Evolutionary conservation across 2,797 vertebrate species (phyloP), one percentile per base, ranked within the genome.

Genomic region (Sebastes paucispinis): DNA sequence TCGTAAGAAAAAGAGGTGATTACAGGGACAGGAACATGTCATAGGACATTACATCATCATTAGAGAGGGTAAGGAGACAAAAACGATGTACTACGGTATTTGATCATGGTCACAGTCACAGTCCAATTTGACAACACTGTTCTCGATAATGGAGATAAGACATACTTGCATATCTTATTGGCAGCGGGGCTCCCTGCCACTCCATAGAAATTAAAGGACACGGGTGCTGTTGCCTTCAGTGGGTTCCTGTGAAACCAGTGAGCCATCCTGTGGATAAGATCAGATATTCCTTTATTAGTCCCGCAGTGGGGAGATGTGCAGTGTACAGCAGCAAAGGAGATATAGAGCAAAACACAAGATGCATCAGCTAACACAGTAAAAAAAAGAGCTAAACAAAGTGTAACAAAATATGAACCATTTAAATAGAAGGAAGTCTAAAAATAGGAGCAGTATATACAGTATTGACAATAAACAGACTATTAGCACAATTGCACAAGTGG

Each of bases 161-260:
- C 97, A 89, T 96, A 99, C 98, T 98, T 99, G 98, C 98, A 99
- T 83, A 98, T 96, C 92, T 99, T 99, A 70, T 96, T 95, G 82
- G 98, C 97, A 16, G 97, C 94, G 3, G 96, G 96, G 80, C 96
- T 97, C 47, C 95, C 96, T n/a, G 96, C 97, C 65, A 99, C 96
- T 8, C 98, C 98, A 76, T 98, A 99, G 75, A 96, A 97, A 81
- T 98, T 99, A 89, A 99, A 99, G 16, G 97, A 95, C 47, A 98
- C 97, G 0, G 98, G 97, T 52, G 98, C 98, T 11, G 98, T 99
- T 22, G 98, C 97, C 95, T 99, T 99, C 77, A 99, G 85, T 5
- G 98, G 98, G 93, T 99, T 99, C 90, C 98, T 97, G 86, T 99
- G 98, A 95, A 99, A 99, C 98, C 98, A 99, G 71, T 99, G 98